Conservation (phyloP, 2,797 vertebrate species). For the Rhabdophis nuchalis region DNA sequence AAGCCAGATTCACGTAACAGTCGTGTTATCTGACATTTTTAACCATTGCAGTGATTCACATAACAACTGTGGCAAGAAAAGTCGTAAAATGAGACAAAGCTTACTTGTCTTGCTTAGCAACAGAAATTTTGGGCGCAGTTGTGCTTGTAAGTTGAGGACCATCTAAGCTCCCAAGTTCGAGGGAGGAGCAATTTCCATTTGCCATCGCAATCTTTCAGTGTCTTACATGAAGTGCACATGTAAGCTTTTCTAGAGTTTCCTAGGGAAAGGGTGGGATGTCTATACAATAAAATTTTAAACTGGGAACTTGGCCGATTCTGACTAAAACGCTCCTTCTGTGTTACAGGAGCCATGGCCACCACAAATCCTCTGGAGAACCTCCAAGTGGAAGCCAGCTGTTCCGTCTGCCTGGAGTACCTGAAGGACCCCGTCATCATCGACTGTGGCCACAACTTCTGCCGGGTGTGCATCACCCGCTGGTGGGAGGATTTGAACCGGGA, state of each 20-base stretch:
- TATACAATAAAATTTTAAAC: background rate
- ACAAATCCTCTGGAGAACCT: constrained; percentile 61
- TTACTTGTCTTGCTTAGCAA: background rate
- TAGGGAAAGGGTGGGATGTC: background rate
- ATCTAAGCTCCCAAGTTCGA: background rate
- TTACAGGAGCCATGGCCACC: constrained; percentile 15
- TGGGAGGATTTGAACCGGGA: constrained; percentile 66
- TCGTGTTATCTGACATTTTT: background rate
- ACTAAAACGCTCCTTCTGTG: background rate
- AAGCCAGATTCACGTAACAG: background rate
- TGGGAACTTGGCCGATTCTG: background rate
- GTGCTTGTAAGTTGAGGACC: background rate
- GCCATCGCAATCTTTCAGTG: background rate
- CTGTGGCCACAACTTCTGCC: constrained; percentile 73
- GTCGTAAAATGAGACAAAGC: background rate
- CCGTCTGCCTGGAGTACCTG: constrained; percentile 70
- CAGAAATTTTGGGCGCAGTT: background rate
- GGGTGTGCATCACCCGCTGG: constrained; percentile 68
- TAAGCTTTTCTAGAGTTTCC: background rate
- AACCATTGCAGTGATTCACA: background rate
- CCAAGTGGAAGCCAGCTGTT: constrained; percentile 69
- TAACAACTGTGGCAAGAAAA: background rate
- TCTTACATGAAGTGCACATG: background rate
- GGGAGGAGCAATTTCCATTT: background rate
- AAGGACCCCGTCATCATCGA: constrained; percentile 70